These are phyloP conservation scores for Muntiacus muntjak DNA, from an alignment of 2,113 vertebrate genomes.

Conservation along the genomic window DNA sequence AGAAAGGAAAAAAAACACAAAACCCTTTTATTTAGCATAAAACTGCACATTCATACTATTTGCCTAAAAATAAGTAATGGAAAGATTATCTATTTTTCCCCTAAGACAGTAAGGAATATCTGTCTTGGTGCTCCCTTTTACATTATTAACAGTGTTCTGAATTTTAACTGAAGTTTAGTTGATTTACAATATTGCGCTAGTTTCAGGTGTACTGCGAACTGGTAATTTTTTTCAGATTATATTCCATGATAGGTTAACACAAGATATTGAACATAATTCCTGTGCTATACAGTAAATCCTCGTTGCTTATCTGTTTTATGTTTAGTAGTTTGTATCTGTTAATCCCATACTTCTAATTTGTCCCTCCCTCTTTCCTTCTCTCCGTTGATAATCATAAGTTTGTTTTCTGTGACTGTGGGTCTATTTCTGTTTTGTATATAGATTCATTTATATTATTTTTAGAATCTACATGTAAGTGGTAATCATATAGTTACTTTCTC, in stretches of 20 bases:
- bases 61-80: neutral
- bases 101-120: neutral
- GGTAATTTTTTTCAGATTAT: neutral
- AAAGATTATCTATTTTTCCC: neutral
- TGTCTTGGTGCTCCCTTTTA: neutral
- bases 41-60: neutral
- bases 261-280: rapidly evolving
- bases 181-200: neutral
- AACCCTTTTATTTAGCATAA: neutral
- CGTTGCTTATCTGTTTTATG: rapidly evolving
- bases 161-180: neutral
- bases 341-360: neutral
- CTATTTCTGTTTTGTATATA: neutral
- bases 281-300: neutral
- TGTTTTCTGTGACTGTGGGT: neutral
- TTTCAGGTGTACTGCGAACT: neutral
- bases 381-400: neutral
- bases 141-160: neutral
- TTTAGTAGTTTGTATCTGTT: neutral
- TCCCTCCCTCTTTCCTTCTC: neutral
- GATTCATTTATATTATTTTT: neutral
- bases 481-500: neutral
- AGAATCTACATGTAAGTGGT: neutral
- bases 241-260: neutral
- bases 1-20: neutral